Conservation (phyloP, 2,888 invertebrate species). For the Tenthredo amoena region DNA sequence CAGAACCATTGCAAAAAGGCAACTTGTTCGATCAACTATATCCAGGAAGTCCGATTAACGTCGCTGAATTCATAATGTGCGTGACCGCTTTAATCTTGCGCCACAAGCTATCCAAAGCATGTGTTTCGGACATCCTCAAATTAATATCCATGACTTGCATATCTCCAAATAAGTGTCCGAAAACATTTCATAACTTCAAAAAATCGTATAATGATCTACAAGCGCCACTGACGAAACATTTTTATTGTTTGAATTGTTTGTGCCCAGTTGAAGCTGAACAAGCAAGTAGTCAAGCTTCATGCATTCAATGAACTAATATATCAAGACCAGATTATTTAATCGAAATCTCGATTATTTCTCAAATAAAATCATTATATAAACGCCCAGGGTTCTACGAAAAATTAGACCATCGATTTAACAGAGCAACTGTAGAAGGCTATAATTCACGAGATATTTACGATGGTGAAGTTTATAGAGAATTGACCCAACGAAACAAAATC, state of each 20-base stretch:
- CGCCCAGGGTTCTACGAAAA: conserved; percentile 20
- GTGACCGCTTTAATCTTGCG: conserved; percentile 10
- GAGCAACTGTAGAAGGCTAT: background rate
- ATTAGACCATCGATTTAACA: conserved; percentile 17
- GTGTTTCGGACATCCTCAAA: conserved; percentile 26
- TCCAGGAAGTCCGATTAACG: background rate
- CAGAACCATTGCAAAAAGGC: background rate
- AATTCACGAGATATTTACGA: conserved; percentile 51
- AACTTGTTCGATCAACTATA: conserved; percentile 13
- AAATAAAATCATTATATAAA: conserved; percentile 19
- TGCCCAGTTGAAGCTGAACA: conserved; percentile 12
- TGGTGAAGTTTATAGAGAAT: conserved; percentile 46
- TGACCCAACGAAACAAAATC: background rate
- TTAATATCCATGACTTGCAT: conserved; percentile 13
- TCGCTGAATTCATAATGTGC: conserved; percentile 19
- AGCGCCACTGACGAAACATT: conserved; percentile 15
- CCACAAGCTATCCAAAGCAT: conserved; percentile 30
- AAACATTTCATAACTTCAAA: conserved; percentile 9
- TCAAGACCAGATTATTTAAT: background rate
- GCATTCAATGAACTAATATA: conserved; percentile 22
- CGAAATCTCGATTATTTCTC: conserved; percentile 10
- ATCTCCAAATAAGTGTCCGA: conserved; percentile 16
- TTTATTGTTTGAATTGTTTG: conserved; percentile 21
- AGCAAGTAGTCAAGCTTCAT: background rate
- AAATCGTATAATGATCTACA: background rate